These are phyloP conservation scores for Macaca nemestrina DNA, from an alignment of 2,113 vertebrate species.

Conservation along the genomic window DNA sequence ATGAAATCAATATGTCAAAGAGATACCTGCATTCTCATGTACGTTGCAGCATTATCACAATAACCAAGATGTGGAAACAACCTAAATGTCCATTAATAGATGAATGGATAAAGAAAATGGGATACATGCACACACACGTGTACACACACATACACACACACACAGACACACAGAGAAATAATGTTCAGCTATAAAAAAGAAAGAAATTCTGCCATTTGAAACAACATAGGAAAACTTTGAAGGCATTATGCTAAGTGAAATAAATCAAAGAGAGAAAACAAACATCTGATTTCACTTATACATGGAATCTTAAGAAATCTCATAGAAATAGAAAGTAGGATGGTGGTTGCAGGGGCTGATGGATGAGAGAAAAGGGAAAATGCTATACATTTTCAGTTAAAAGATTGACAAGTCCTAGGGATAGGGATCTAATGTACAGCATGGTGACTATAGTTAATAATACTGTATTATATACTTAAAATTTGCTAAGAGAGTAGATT, in stretches of 20 bases:
- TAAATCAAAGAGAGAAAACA: not conserved
- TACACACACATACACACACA: not conserved
- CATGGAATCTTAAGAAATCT: not conserved
- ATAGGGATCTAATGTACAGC: not conserved
- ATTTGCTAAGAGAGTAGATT: not conserved
- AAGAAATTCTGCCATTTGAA: not conserved
- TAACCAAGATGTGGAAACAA: not conserved
- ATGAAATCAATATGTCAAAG: not conserved
- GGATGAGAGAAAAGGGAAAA: not conserved
- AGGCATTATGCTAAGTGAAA: not conserved
- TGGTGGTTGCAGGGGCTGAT: not conserved
- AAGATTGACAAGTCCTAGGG: not conserved
- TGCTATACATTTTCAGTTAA: not conserved
- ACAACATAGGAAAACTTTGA: not conserved
- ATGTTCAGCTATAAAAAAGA: not conserved
- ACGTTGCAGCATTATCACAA: not conserved
- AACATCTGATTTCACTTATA: not conserved
- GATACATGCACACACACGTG: not conserved
- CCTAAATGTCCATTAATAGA: too few relatives aligned
- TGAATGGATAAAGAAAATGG: not conserved
- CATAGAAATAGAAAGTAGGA: not conserved
- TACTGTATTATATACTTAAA: not conserved
- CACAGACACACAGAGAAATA: not conserved
- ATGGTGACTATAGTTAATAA: not conserved
- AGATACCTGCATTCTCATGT: not conserved